Evolutionary conservation across 2,113 vertebrate genomes (phyloP), one percentile per base, ranked within the genome.

Genomic region (Rutilus rutilus): DNA sequence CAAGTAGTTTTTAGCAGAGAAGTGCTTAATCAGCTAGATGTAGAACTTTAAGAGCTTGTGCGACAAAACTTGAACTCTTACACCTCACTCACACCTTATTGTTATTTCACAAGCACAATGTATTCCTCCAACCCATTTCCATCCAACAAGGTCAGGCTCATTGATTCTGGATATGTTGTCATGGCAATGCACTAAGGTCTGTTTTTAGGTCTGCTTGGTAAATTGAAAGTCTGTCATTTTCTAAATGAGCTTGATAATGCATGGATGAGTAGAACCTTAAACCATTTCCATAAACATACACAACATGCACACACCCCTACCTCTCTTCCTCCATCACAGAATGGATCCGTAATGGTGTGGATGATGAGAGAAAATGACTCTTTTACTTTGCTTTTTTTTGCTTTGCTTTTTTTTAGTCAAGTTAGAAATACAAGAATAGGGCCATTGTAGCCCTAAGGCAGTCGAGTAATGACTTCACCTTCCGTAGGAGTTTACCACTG

Each of bases 401-500:
- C n/a, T n/a, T n/a, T n/a, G n/a, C n/a, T 30, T 80, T 74, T 78
- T 74, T 81, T 30, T 6, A 30, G 77, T 76, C 78, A 73, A 45
- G 50, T 85, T 42, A 85, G 62, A 52, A 79, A 75, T 75, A 54
- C 86, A 67, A 33, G 73, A 79, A 65, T 83, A 82, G 64, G 52
- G 36, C 71, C 74, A 30, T 27, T 62, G n/a, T 65, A 30, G 82
- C 59, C 76, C 33, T 27, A 65, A 64, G 76, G 76, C 45, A 45
- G 14, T 14, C 59, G 65, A 86, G 54, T 89, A 84, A 87, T 89
- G 69, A 77, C 79, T 86, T 86, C 79, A 89, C 86, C 78, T 57
- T 65, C 77, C 47, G 19, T 33, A 83, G 36, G 57, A 79, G 67
- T 67, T 82, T 79, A 52, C 36, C 45, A 57, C 83, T 80, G 52